Conservation (phyloP, 2,888 invertebrate genomes). For the Fabriciana adippe region DNA sequence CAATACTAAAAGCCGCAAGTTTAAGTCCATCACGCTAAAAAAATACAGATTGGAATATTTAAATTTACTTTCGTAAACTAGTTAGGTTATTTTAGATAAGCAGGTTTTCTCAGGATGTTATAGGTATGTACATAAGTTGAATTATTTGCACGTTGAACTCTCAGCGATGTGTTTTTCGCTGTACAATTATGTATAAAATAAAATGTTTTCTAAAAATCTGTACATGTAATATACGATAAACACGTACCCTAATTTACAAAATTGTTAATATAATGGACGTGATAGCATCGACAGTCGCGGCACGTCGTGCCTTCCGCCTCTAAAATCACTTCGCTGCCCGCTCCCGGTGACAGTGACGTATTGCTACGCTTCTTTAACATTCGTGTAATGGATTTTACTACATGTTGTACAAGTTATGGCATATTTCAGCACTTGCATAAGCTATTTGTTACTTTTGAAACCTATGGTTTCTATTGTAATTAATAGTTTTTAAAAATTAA, state of each 20-base stretch:
- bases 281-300: constrained; percentile 62
- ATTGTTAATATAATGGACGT: constrained; percentile 72
- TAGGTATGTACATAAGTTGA: too few relatives aligned
- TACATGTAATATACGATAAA: constrained; percentile 34
- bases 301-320: constrained; percentile 76
- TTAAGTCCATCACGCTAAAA: too few relatives aligned
- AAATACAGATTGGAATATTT: too few relatives aligned
- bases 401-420: constrained; percentile 71
- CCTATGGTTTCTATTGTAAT: neutral
- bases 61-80: too few relatives aligned
- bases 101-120: too few relatives aligned
- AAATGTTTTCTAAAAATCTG: constrained; percentile 2
- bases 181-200: neutral
- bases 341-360: constrained; percentile 77
- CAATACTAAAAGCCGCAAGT: too few relatives aligned
- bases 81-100: too few relatives aligned
- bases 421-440: constrained; percentile 54
- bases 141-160: too few relatives aligned
- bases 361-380: constrained; percentile 78
- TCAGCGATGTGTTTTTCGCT: neutral
- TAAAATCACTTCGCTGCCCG: constrained; percentile 77
- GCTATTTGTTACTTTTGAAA: neutral
- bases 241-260: constrained; percentile 68
- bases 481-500: neutral
- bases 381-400: constrained; percentile 78